Evolutionary conservation across 1,140 invertebrate species (phyloP), one percentile per base, ranked within the genome.

Genomic region (Nasonia vitripennis): DNA sequence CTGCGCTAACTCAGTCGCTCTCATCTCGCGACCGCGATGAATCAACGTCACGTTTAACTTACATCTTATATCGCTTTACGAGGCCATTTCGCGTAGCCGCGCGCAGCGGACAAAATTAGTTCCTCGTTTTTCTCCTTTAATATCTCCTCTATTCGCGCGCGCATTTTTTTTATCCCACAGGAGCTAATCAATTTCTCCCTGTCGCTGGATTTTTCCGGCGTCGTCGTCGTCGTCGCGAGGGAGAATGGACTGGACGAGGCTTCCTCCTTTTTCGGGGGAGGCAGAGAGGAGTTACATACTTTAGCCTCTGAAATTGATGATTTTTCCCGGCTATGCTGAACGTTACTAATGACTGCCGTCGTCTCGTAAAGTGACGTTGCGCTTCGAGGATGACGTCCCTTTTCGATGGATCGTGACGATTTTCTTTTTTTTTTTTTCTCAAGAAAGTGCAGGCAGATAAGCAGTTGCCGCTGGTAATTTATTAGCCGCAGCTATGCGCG

Each of bases 111-210:
- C 27, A 45, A 73, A 81, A 81, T 81, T 81, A 81, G 45, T 55
- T 48, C 27, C 37, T 81, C 51, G 67, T 23, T 81, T 70, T 81
- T 81, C 45, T 73, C 80, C 70, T 51, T 73, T 55, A n/a, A 73
- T 81, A 81, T 81, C 70, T 81, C 68, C 41, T 34, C 31, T 67
- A 6, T 10, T 7, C 10, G 17, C 51, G 14, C 31, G 14, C 27
- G 31, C 51, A 6, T 27, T 80, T 70, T 80, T 80, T 12, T 31
- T 5, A n/a, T 31, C 23, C 37, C 31, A 27, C 20, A 37, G 5
- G 34, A 73, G 41, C 45, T 73, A 81, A 81, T 81, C 80, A 73
- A 81, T 73, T 73, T 73, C 70, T 73, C 73, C 7, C 68, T 51
- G 27, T 51, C 11, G 23, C 23, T 34, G 31, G 31, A 31, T 71